phyloP scores from a whole-genome alignment of 2,888 invertebrate species.

The Plagodis pulveraria region DNA sequence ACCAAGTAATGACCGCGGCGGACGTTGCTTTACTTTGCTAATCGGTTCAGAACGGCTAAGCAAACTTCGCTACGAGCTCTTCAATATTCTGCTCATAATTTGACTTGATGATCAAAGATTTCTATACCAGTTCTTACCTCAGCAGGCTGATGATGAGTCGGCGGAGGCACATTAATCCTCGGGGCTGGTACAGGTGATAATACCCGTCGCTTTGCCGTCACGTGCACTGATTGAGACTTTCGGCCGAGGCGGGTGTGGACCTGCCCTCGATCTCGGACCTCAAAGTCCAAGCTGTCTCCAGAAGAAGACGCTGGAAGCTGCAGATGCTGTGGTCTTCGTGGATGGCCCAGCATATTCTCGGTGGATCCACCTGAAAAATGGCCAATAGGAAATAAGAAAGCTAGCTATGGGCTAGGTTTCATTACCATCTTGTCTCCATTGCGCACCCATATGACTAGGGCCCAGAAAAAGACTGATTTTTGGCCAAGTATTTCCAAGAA shows the following conservation, averaged over 20 bases:
- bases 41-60: too few relatives aligned
- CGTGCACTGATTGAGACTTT: conserved; percentile 71
- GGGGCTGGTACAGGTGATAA: conserved; percentile 71
- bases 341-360: conserved; percentile 64
- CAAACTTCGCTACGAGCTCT: too few relatives aligned
- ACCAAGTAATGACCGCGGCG: too few relatives aligned
- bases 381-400: neutral
- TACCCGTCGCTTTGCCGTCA: conserved; percentile 65
- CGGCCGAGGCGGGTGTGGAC: conserved; percentile 58
- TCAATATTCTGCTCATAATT: neutral
- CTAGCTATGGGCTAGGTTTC: too few relatives aligned
- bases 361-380: conserved; percentile 72
- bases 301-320: conserved; percentile 74
- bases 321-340: conserved; percentile 64
- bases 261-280: conserved; percentile 59
- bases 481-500: too few relatives aligned
- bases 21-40: too few relatives aligned
- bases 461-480: too few relatives aligned
- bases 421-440: too few relatives aligned
- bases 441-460: too few relatives aligned
- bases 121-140: conserved; percentile 51
- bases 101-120: neutral
- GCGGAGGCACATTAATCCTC: conserved; percentile 53
- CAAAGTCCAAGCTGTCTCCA: conserved; percentile 76
- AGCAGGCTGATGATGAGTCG: conserved; percentile 30